Evolutionary conservation across 2,888 invertebrate species (phyloP), one percentile per base, ranked within the genome.

Genomic region (Plagiodera versicolora): DNA sequence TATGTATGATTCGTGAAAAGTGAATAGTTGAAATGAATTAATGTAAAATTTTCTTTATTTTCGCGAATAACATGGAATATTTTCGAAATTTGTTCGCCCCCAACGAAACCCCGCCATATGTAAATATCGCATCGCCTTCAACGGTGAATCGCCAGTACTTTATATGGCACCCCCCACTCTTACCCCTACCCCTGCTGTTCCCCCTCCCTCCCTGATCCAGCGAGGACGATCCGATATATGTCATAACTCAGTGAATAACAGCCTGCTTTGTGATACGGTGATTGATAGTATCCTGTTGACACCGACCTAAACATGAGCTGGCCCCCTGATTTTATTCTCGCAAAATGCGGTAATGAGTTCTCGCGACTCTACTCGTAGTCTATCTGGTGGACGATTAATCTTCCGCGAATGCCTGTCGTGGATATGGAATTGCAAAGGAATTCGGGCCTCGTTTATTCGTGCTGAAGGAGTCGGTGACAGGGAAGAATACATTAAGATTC

Each of bases 261-360:
- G 14, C 39, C 39, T 39, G 39, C 39, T 24, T 24, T 24, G 39
- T 39, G 39, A 39, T 39, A n/a, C 14, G 4, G 39, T 60, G 60
- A 60, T 60, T 60, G 56, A 51, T 51, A 51, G 54, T 17, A 14
- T 35, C 16, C 30, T 19, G 49, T 59, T 54, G 49, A 54, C 50
- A 28, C n/a, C 45, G 17, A 48, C 45, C 30, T 16, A 10, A 49
- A 18, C 45, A 19, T 58, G 48, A 59, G 47, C 54, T 54, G 49
- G 3, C 3, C 2, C 32, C 46, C 24, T 18, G 49, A 54, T 54
- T 59, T 46, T 55, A 55, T 55, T 56, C 20, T 54, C 48, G 32
- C 56, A 46, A 16, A 50, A 30, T 59, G 59, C 14, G 39, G 39
- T 39, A 39, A 39, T 39, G 39, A n/a, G 39, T 39, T 39, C 39